Percentiles rank a stretch among this genome's conserved stretches.
Evolutionary conservation across 1,140 invertebrate species (phyloP).

Genomic region (Heliothis virescens): DNA sequence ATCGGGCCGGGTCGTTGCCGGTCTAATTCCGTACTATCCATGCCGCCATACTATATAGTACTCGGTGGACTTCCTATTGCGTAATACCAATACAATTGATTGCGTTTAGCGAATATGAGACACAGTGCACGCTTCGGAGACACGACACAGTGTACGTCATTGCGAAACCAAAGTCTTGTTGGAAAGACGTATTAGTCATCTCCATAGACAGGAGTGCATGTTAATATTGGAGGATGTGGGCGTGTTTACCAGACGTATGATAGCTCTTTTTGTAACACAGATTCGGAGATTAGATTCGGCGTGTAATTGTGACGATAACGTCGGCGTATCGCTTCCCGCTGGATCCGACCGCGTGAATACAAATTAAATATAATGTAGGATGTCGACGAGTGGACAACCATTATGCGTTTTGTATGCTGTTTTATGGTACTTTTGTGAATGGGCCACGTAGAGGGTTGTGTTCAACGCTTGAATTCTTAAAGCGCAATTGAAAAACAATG

Average conservation of each 20-base stretch:
- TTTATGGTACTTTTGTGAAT: slow-evolving; percentile 28
- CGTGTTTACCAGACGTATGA: slow-evolving; percentile 41
- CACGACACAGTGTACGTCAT: slow-evolving; percentile 20
- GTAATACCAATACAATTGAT: slow-evolving; percentile 60
- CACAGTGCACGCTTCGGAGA: slow-evolving; percentile 28
- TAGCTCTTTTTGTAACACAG: slow-evolving; percentile 49
- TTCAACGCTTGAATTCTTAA: slow-evolving; percentile 36
- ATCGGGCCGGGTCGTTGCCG: slow-evolving; percentile 67
- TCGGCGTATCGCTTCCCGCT: slow-evolving; percentile 38
- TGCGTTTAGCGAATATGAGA: slow-evolving; percentile 33
- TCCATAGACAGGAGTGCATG: slow-evolving; percentile 35
- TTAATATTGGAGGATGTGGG: slow-evolving; percentile 48
- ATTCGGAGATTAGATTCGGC: slow-evolving; percentile 48
- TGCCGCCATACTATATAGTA: slow-evolving; percentile 55
- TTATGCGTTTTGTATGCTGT: slow-evolving; percentile 20
- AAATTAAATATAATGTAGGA: slow-evolving; percentile 49
- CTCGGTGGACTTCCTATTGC: slow-evolving; percentile 63
- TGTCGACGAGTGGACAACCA: slow-evolving; percentile 37
- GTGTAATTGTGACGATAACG: slow-evolving; percentile 42
- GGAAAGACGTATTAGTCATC: slow-evolving; percentile 46
- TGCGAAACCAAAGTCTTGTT: slow-evolving; percentile 31
- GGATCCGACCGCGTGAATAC: slow-evolving; percentile 43
- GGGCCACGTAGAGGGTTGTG: not conserved
- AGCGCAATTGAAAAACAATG: slow-evolving; percentile 31
- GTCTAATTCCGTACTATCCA: slow-evolving; percentile 68